Conservation (phyloP, 1,140 invertebrate species). For the Bradynema listronoti region DNA sequence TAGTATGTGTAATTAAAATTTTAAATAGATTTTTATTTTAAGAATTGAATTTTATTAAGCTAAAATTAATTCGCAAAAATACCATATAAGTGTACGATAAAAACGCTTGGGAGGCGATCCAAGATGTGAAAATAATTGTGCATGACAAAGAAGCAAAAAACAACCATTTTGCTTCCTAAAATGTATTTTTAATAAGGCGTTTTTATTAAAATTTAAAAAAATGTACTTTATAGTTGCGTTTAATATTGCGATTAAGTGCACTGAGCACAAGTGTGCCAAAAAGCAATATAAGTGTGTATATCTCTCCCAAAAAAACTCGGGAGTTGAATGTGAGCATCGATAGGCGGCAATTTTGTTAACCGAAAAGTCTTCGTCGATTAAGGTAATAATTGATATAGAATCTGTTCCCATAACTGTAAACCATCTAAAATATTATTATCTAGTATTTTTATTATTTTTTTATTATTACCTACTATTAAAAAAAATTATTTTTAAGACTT, state of each 20-base stretch:
- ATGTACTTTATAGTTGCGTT: constrained; percentile 49
- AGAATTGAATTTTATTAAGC: neutral
- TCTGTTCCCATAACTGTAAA: too few relatives aligned
- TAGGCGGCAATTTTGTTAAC: neutral
- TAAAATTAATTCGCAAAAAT: constrained; percentile 11
- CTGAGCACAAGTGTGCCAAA: constrained; percentile 51
- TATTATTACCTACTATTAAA: neutral
- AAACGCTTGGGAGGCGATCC: constrained; percentile 37
- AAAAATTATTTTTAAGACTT: too few relatives aligned
- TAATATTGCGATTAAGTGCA: constrained; percentile 50
- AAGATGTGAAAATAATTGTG: constrained; percentile 37
- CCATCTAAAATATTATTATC: too few relatives aligned
- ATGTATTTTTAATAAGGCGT: neutral
- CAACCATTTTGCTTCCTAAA: constrained; percentile 53
- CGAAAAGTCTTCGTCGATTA: constrained; percentile 3
- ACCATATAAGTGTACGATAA: constrained; percentile 27
- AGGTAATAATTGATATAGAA: neutral
- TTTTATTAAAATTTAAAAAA: neutral
- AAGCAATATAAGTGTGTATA: constrained; percentile 50
- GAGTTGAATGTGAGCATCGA: constrained; percentile 16
- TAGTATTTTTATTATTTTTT: too few relatives aligned
- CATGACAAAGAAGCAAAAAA: constrained; percentile 44
- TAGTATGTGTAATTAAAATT: neutral
- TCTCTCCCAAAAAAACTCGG: constrained; percentile 34
- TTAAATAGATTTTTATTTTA: neutral